Evolutionary conservation across 2,888 invertebrate genomes (phyloP).

Genomic region (Rotaria socialis): DNA sequence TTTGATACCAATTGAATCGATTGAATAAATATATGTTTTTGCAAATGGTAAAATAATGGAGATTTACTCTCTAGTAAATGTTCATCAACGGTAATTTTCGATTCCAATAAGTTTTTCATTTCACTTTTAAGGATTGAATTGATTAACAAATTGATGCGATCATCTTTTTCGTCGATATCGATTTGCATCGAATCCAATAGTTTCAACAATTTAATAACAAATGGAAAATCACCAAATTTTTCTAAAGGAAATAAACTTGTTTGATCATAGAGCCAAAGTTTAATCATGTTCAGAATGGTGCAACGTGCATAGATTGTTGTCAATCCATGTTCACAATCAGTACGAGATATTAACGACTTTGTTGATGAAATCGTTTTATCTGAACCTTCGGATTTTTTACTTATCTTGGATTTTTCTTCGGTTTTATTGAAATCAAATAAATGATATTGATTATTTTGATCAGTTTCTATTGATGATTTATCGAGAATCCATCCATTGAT

Average conservation of each 20-base stretch:
- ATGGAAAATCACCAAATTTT: slow-evolving; percentile 1
- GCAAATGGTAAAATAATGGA: slow-evolving; percentile 7
- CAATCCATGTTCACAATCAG: neutral
- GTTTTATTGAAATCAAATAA: neutral
- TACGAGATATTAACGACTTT: neutral
- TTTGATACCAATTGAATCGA: neutral
- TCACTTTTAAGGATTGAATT: slow-evolving; percentile 19
- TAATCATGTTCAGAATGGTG: neutral
- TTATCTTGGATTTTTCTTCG: neutral
- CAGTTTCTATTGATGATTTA: neutral
- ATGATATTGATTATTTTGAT: neutral
- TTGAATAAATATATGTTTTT: neutral
- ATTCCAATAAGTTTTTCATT: neutral
- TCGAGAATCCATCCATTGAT: neutral
- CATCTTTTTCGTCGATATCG: neutral
- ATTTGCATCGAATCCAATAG: neutral
- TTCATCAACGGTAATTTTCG: no score
- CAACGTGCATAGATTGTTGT: slow-evolving; percentile 17
- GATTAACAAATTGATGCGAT: neutral
- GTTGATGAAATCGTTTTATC: neutral
- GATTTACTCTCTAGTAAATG: neutral
- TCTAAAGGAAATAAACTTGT: neutral
- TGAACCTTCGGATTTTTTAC: neutral
- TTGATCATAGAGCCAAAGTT: neutral
- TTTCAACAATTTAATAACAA: neutral